Percentiles rank a stretch among this genome's conserved stretches.
Evolutionary conservation across 2,888 invertebrate genomes (phyloP).

Genomic region (Eupithecia vulgata): DNA sequence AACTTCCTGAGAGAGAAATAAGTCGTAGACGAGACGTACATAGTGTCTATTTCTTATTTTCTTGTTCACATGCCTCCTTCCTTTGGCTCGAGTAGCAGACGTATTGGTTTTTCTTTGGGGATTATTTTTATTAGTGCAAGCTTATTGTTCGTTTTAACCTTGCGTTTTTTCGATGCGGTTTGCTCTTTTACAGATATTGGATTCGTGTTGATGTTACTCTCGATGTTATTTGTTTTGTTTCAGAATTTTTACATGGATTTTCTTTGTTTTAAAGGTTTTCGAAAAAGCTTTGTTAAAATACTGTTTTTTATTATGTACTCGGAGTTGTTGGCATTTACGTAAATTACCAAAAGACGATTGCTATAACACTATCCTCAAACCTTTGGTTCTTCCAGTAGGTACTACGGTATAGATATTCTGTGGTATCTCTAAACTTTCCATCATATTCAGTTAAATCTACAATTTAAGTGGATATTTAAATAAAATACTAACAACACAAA

Average conservation of each 20-base stretch:
- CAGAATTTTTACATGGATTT: neutral
- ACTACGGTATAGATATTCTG: too few species aligned
- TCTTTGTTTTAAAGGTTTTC: neutral
- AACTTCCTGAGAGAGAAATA: constrained; percentile 76
- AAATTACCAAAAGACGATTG: neutral
- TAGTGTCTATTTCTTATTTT: constrained; percentile 68
- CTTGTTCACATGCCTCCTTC: constrained; percentile 59
- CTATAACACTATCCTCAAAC: neutral
- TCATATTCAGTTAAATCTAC: neutral
- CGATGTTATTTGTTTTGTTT: constrained; percentile 12
- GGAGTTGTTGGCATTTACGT: neutral
- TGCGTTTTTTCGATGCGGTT: constrained; percentile 33
- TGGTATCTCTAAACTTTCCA: neutral
- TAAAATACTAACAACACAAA: neutral
- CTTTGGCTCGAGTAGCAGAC: constrained; percentile 59
- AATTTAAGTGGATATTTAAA: neutral
- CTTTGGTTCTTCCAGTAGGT: neutral
- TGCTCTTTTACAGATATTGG: constrained; percentile 35
- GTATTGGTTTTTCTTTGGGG: constrained; percentile 64
- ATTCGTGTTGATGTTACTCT: constrained; percentile 16
- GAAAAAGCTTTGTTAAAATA: neutral
- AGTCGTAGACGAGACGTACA: constrained; percentile 61
- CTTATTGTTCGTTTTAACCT: constrained; percentile 50
- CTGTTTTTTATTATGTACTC: neutral
- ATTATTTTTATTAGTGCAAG: constrained; percentile 62